Base-by-base conservation (phyloP, 1,140 invertebrate species). In the Ctenoplectra terminalis region DNA sequence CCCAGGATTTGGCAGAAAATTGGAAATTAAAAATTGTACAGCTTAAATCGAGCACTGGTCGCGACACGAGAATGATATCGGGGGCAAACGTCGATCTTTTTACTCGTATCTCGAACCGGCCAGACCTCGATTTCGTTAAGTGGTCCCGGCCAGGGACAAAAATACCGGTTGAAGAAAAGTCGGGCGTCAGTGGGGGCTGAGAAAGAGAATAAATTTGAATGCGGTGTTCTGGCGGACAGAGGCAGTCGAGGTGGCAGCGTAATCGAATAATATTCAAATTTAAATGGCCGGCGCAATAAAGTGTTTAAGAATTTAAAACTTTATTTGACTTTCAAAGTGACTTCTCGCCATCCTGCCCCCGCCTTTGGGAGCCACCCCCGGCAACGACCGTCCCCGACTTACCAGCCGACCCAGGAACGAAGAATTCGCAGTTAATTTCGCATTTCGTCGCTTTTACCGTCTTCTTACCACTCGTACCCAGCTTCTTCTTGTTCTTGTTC, bases 181-280 rank as follows among this genome's bases (percentile, higher is more conserved):
- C 67, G 69, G 69, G 71, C 66, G 81, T 70, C 69, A 40, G 23
- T 23, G 23, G 4, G n/a, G 52, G 23, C 9, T 9, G 9, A 6
- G 31, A 46, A 83, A 64, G 73, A 66, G 88, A 89, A 88, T 86
- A 87, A 85, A 86, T 88, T 76, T 82, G 84, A 90, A 79, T 70
- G 81, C 77, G 83, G 85, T 85, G 71, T 63, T 80, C 64, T n/a
- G 50, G 31, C 29, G 26, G 83, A 31, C 46, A 37, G 34, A 48
- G 66, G 43, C n/a, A 29, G 70, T 31, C 85, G 84, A 85, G 80
- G 81, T 89, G 72, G 76, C 83, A 43, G 66, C 83, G 86, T 90
- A 92, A 92, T 91, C 91, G 90, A 92, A 91, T 91, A 88, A 91
- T 89, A 90, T 88, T 91, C 85, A 90, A 89, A 91, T 92, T 92